Conservation (phyloP, 92 coral and sea anemone species). For the Siderastrea radians region DNA sequence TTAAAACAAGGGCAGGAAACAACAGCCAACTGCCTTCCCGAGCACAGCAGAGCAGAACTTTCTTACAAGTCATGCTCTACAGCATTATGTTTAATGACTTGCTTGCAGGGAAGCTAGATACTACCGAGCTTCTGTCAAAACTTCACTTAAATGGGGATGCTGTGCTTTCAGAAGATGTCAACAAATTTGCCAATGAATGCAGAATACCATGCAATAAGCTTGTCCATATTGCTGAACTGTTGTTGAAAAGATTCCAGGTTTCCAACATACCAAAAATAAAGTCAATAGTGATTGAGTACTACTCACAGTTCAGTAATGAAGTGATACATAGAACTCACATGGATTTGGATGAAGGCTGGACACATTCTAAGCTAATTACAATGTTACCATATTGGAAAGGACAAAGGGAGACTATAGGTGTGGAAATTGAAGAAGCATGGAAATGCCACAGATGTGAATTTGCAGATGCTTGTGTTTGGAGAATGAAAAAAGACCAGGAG, state of each 20-base stretch:
- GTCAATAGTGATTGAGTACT: constrained; percentile 55
- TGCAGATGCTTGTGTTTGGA: constrained; percentile 73
- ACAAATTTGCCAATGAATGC: constrained; percentile 51
- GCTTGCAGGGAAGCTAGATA: constrained; percentile 38
- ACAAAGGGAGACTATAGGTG: constrained; percentile 59
- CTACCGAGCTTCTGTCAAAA: constrained; percentile 20
- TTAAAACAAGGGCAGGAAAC: constrained; percentile 66
- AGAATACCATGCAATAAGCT: constrained; percentile 42
- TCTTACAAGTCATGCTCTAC: constrained; percentile 70
- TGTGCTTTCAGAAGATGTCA: constrained; percentile 57
- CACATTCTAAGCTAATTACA: constrained; percentile 43
- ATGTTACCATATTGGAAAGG: constrained; percentile 78
- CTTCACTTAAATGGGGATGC: constrained; percentile 48
- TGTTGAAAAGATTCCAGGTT: constrained; percentile 43
- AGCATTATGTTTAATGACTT: constrained; percentile 68
- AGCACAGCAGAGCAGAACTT: constrained; percentile 60
- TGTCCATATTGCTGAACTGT: constrained; percentile 44
- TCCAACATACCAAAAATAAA: constrained; percentile 40
- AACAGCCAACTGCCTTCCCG: constrained; percentile 37
- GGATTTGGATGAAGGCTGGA: constrained; percentile 66
- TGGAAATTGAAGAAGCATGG: constrained; percentile 84
- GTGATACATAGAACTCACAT: constrained; percentile 39
- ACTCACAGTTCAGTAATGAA: constrained; percentile 48
- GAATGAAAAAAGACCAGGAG: constrained; percentile 68
- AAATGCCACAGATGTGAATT: constrained; percentile 76